Conservation (phyloP, 2,888 invertebrate genomes). For the Melanotus villosus region DNA sequence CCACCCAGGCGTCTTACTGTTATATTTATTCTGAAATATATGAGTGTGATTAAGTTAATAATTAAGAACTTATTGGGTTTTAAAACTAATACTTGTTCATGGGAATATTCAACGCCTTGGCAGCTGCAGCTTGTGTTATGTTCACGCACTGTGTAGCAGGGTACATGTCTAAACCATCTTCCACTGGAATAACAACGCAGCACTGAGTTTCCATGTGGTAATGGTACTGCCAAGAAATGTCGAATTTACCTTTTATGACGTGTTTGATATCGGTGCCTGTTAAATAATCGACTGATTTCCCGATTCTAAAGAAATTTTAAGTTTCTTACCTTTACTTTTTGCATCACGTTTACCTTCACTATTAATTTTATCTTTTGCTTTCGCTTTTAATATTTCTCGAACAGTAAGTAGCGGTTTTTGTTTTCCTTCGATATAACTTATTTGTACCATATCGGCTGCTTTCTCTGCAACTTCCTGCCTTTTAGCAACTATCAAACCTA, state of each 20-base stretch:
- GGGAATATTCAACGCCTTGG: slow-evolving; percentile 70
- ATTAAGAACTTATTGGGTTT: background rate
- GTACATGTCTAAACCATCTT: slow-evolving; percentile 78
- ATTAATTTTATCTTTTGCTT: slow-evolving; percentile 61
- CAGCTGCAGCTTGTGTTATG: slow-evolving; percentile 70
- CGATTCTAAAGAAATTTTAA: too few species aligned
- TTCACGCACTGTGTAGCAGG: slow-evolving; percentile 79
- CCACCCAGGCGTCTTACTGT: slow-evolving; percentile 84
- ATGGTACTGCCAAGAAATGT: slow-evolving; percentile 79
- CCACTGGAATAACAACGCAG: slow-evolving; percentile 75
- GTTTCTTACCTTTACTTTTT: too few species aligned
- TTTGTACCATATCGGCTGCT: slow-evolving; percentile 72
- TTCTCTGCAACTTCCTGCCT: slow-evolving; percentile 72
- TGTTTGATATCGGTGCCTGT: slow-evolving; percentile 66
- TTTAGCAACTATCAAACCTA: slow-evolving; percentile 80
- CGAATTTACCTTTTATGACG: slow-evolving; percentile 72
- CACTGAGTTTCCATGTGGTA: slow-evolving; percentile 84
- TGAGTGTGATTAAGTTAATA: background rate
- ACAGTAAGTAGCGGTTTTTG: slow-evolving; percentile 66
- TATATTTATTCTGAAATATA: slow-evolving; percentile 77
- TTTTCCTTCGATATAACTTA: slow-evolving; percentile 70
- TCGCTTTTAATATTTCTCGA: slow-evolving; percentile 69
- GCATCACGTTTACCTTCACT: slow-evolving; percentile 58
- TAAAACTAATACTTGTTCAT: slow-evolving; percentile 75
- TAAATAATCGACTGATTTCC: too few species aligned